Conservation (phyloP, 2,888 invertebrate species). For the Megaustenia siamemsis region DNA sequence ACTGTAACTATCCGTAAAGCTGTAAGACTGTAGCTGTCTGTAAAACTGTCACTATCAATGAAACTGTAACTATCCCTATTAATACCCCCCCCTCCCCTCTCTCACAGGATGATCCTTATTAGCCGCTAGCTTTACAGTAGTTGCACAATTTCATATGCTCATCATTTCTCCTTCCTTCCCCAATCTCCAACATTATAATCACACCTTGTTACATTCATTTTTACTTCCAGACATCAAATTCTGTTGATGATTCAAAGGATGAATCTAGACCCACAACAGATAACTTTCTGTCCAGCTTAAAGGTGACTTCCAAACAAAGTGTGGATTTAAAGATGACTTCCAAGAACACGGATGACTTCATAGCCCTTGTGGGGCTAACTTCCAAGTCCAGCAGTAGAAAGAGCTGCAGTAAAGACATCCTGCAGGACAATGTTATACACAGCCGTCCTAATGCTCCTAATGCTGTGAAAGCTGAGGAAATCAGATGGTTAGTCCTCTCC, state of each 20-base stretch:
- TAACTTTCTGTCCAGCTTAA: conserved; percentile 10
- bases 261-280: conserved; percentile 1
- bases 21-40: too few relatives aligned
- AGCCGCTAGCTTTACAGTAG: too few relatives aligned
- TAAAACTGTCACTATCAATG: too few relatives aligned
- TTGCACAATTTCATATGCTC: too few relatives aligned
- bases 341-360: conserved; percentile 42
- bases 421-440: not conserved
- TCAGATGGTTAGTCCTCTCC: not conserved
- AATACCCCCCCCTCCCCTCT: too few relatives aligned
- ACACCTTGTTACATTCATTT: too few relatives aligned
- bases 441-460: conserved; percentile 7
- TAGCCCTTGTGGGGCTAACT: conserved; percentile 43
- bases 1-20: too few relatives aligned
- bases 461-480: conserved; percentile 18
- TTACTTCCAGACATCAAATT: not conserved
- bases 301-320: conserved; percentile 22
- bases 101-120: too few relatives aligned
- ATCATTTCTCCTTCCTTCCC: too few relatives aligned
- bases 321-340: conserved; percentile 31
- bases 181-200: too few relatives aligned
- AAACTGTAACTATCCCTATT: too few relatives aligned
- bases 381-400: conserved; percentile 23
- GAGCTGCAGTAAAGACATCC: not conserved
- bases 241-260: not conserved